A percentile compares a stretch with the other conserved stretches of the same genome.
phyloP scores from a whole-genome alignment of 2,888 invertebrate species.

The Tenthredo distinguenda region DNA sequence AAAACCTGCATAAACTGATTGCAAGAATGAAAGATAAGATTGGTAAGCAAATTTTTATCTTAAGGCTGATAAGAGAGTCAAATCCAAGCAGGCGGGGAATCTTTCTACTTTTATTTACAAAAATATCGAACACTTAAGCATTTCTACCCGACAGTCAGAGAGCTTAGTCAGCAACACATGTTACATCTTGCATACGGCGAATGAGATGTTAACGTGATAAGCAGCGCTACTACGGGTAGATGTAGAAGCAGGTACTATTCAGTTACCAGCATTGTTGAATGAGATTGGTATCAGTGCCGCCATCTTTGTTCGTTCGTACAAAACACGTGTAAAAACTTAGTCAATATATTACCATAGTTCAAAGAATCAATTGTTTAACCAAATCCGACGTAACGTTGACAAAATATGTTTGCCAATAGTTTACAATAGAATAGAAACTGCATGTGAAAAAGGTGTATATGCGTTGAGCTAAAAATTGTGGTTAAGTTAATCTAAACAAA shows the following conservation, averaged over 20 bases:
- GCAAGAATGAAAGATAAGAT: neutral
- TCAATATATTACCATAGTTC: neutral
- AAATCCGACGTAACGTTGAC: neutral
- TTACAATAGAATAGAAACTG: neutral
- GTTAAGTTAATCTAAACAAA: constrained; percentile 24
- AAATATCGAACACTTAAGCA: too few species aligned
- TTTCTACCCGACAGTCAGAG: too few species aligned
- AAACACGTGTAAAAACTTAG: neutral
- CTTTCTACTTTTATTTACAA: too few species aligned
- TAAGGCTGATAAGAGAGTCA: neutral
- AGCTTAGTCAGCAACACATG: too few species aligned
- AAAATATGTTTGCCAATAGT: neutral
- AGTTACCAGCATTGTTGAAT: neutral
- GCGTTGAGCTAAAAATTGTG: neutral
- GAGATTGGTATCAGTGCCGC: neutral
- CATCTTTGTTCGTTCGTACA: neutral
- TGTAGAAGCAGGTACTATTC: neutral
- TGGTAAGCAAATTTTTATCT: neutral
- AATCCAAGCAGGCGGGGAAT: neutral
- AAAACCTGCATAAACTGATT: neutral
- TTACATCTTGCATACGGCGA: too few species aligned
- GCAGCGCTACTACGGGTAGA: neutral
- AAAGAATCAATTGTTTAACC: neutral
- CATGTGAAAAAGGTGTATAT: neutral
- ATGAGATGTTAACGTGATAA: too few species aligned